Conservation (phyloP, 2,888 invertebrate species). For the Abrostola tripartita region DNA sequence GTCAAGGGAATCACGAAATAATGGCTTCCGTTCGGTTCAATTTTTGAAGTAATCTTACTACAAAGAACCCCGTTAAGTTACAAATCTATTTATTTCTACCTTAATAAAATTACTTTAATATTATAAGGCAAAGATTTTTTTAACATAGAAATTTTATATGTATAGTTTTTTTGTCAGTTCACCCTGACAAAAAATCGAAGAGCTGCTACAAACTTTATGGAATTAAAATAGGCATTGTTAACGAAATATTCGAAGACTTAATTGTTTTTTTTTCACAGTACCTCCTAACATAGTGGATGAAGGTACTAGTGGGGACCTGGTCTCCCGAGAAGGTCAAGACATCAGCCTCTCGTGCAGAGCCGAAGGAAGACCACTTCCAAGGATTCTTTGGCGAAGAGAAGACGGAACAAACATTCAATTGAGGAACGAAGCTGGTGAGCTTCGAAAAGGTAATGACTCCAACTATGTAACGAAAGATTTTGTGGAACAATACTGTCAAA, state of each 20-base stretch:
- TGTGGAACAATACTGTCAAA: too few species aligned
- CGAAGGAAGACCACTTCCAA: constrained; percentile 91
- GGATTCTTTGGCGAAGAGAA: constrained; percentile 90
- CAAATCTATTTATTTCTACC: too few species aligned
- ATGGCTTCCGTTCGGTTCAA: constrained; percentile 10
- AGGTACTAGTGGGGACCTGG: constrained; percentile 92
- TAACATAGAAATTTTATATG: too few species aligned
- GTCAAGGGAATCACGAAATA: constrained; percentile 7
- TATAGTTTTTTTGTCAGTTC: too few species aligned
- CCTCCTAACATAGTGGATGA: constrained; percentile 94
- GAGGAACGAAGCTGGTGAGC: constrained; percentile 80
- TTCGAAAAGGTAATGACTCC: constrained; percentile 75
- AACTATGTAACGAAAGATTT: too few species aligned
- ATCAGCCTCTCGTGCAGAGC: constrained; percentile 92
- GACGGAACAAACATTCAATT: constrained; percentile 88
- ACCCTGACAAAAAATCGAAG: too few species aligned
- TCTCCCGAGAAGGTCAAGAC: constrained; percentile 92
- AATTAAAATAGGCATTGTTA: too few species aligned
- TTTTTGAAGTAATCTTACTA: constrained; percentile 1
- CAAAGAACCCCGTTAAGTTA: constrained; percentile 4
- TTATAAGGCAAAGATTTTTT: too few species aligned
- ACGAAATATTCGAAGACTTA: neutral
- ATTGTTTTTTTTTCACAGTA: constrained; percentile 85
- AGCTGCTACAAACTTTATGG: too few species aligned
- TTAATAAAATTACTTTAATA: too few species aligned